Base-by-base conservation (phyloP, 2,888 invertebrate genomes). In the Proisotoma minuta region DNA sequence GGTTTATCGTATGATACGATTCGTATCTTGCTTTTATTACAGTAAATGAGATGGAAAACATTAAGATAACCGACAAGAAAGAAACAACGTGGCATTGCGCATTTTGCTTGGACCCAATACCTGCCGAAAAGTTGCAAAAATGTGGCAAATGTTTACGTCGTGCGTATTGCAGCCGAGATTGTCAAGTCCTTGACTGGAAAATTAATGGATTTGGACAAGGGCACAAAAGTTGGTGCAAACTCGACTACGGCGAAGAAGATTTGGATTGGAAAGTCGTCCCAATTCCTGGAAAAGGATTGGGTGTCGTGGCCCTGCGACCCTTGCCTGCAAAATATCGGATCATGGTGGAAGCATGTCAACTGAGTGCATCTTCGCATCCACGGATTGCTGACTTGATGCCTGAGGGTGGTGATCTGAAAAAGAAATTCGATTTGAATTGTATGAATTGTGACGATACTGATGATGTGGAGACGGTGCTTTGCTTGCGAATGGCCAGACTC, bases 151-250 rank as follows among this genome's bases (percentile, higher is more conserved):
- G 61, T 24, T 40, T 28, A 18, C 34, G 23, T 43, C 26, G 61
- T n/a, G 61, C 47, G 1, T 61, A 61, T 27, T 61, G 61, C n/a
- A 28, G 53, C 39, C 18, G 29, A 15, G 51, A 61, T 1, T 61
- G 61, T 23, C 61, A 61, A 43, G 24, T 20, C 3, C 51, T 15
- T 2, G 61, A 61, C 23, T 61, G 61, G 61, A 5, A 5, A 10
- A 61, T 50, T 15, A 24, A 18, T 10, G 51, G 51, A 5, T 24
- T 8, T 3, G 61, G 61, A 20, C 61, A 61, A 20, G 61, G 61
- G 12, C 61, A 61, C 47, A 61, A 61, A 15, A 61, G 43, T 22
- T 61, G 61, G 61, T 61, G 61, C 24, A 15, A 26, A 20, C 52
- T 61, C 5, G 24, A 20, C 18, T 57, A 51, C 18, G 57, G 61